Percentiles rank a stretch among this genome's conserved stretches.
Evolutionary conservation across 2,113 vertebrate species (phyloP).

Genomic region (Romanogobio albipinnatus): DNA sequence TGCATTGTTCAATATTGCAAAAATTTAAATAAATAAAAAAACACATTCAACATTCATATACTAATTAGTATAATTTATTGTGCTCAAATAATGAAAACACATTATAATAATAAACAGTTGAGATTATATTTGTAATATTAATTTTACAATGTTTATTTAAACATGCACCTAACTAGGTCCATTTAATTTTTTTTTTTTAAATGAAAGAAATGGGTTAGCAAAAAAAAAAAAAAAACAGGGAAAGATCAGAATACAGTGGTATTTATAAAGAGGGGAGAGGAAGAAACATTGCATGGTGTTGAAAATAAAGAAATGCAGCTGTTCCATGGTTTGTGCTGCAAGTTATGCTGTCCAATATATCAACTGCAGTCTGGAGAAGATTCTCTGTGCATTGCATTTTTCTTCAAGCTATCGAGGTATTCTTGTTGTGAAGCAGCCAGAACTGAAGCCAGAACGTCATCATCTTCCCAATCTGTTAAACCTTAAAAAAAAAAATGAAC

Average conservation of each 20-base stretch:
- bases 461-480: constrained; percentile 91
- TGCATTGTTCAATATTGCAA: neutral
- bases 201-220: constrained; percentile 2
- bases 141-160: constrained; percentile 66
- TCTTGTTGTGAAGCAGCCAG: constrained; percentile 92
- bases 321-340: constrained; percentile 41
- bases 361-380: constrained; percentile 87
- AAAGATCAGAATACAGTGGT: constrained; percentile 17
- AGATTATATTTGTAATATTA: constrained; percentile 76
- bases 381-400: constrained; percentile 83
- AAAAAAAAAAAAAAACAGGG: neutral
- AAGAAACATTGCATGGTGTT: constrained; percentile 15
- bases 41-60: neutral
- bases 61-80: constrained; percentile 19
- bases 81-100: neutral
- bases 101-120: constrained; percentile 69
- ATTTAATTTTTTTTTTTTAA: constrained; percentile 51
- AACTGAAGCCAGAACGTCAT: constrained; percentile 89
- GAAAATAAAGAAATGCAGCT: constrained; percentile 22
- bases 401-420: constrained; percentile 93
- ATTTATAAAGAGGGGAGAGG: constrained; percentile 6
- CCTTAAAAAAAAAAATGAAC: constrained; percentile 66
- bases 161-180: constrained; percentile 75
- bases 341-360: constrained; percentile 66
- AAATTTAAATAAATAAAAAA: neutral